Base-by-base conservation (phyloP, 2,113 vertebrate species). In the Scomber colias region DNA sequence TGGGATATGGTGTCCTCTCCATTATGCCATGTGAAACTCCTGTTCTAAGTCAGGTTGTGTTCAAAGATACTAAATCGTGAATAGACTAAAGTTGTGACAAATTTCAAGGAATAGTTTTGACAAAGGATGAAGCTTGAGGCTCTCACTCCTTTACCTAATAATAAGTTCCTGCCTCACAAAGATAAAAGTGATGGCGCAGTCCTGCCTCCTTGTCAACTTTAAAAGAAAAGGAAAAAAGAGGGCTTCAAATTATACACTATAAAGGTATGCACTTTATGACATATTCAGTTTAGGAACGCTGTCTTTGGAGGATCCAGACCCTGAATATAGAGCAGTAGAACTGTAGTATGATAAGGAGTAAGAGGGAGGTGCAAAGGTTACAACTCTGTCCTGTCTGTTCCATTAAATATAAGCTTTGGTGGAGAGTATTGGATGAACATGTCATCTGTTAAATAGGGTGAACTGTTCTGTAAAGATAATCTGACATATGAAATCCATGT, bases 51-150 rank as follows among this genome's bases (percentile, higher is more conserved):
- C 17, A 65, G 13, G 11, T 40, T 19, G 35, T 50, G 60, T 68
- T 71, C 67, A 79, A 71, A 21, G 19, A n/a, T 11, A 9, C 17
- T 64, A 70, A 10, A 71, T 46, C 44, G 68, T 13, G 54, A 40
- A 59, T 11, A 17, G n/a, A 19, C 17, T 48, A 49, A 46, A 67
- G 50, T 24, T 40, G 35, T 54, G n/a, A 24, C 21, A 15, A 64
- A 57, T 57, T 40, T 27, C 14, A 64, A 44, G 14, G 27, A 71
- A 27, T 24, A 14, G 5, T 63, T 63, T 40, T 27, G 17, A 27
- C 15, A 17, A 21, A 62, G 31, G 19, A 74, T 17, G 40, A 24
- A 3, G 10, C n/a, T 5, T 2, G 4, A 24, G 16, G 30, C 64
- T 60, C 51, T 77, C 15, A 51, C 50, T 12, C 50, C 10, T 60